Percentiles rank a stretch among this genome's conserved stretches.
phyloP scores from a whole-genome alignment of 92 coral and sea anemone species.

The Pocillopora meandrina region DNA sequence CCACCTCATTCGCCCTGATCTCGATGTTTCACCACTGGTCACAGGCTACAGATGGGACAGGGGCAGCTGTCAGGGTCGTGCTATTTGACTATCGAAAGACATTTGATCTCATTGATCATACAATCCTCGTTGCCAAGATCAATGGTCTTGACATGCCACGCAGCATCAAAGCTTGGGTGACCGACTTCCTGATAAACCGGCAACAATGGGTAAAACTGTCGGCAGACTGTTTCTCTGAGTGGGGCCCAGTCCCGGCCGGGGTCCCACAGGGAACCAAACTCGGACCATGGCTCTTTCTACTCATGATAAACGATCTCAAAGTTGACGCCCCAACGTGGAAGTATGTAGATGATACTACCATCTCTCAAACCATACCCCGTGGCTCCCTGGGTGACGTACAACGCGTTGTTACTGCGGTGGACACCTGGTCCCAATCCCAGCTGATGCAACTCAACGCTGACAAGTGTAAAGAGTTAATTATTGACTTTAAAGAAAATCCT shows the following conservation, averaged over 20 bases:
- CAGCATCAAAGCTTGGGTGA: background rate
- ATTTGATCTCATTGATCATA: slow-evolving; percentile 14
- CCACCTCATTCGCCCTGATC: background rate
- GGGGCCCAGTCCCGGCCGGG: too few relatives aligned
- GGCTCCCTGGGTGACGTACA: background rate
- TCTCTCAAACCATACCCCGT: too few relatives aligned
- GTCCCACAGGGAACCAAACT: too few relatives aligned
- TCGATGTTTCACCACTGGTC: too few relatives aligned
- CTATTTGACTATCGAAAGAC: background rate
- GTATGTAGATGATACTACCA: too few relatives aligned
- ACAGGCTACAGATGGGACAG: slow-evolving; percentile 16
- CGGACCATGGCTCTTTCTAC: too few relatives aligned
- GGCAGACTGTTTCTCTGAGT: too few relatives aligned
- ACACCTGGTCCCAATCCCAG: background rate
- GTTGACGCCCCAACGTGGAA: too few relatives aligned
- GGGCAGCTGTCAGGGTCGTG: slow-evolving; percentile 23
- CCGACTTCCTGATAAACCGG: too few relatives aligned
- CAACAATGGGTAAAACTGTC: too few relatives aligned
- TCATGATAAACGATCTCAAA: too few relatives aligned
- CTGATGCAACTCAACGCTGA: background rate
- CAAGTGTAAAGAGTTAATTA: background rate
- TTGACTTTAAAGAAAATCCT: background rate
- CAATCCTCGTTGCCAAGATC: slow-evolving; percentile 2
- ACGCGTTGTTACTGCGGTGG: background rate
- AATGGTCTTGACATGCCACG: slow-evolving; percentile 5